These are phyloP conservation scores for Acheta domesticus DNA, from an alignment of 2,888 invertebrate genomes.

Conservation along the genomic window DNA sequence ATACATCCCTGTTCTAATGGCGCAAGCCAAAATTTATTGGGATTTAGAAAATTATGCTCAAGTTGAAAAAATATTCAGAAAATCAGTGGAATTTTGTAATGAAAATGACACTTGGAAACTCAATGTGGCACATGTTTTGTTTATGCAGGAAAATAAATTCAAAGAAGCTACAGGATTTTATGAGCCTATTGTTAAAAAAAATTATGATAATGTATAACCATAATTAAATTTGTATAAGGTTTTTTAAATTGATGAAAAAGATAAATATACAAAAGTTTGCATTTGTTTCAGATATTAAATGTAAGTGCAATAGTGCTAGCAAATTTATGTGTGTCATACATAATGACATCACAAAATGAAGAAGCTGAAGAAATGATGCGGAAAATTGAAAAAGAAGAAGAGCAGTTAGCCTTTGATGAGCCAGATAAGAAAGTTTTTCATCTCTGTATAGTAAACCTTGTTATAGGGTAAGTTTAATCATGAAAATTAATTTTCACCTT, in stretches of 20 bases:
- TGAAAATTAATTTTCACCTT: neutral
- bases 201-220: constrained; percentile 71
- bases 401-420: constrained; percentile 84
- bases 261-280: neutral
- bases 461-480: constrained; percentile 70
- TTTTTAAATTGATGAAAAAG: neutral
- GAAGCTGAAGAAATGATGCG: constrained; percentile 98
- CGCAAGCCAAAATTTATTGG: constrained; percentile 98
- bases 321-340: constrained; percentile 97
- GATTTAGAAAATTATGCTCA: constrained; percentile 92
- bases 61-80: constrained; percentile 94
- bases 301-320: constrained; percentile 97
- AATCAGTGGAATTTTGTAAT: constrained; percentile 96
- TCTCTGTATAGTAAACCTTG: constrained; percentile 95
- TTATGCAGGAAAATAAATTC: constrained; percentile 99
- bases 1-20: constrained; percentile 98
- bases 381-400: constrained; percentile 97
- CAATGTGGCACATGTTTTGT: constrained; percentile 97
- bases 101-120: constrained; percentile 96
- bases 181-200: constrained; percentile 94
- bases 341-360: constrained; percentile 98
- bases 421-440: constrained; percentile 93
- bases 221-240: constrained; percentile 20
- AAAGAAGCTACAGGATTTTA: constrained; percentile 98
- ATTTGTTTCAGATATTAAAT: constrained; percentile 68